phyloP scores from a whole-genome alignment of 2,797 vertebrate species.

The Gallinago nigripennis region DNA sequence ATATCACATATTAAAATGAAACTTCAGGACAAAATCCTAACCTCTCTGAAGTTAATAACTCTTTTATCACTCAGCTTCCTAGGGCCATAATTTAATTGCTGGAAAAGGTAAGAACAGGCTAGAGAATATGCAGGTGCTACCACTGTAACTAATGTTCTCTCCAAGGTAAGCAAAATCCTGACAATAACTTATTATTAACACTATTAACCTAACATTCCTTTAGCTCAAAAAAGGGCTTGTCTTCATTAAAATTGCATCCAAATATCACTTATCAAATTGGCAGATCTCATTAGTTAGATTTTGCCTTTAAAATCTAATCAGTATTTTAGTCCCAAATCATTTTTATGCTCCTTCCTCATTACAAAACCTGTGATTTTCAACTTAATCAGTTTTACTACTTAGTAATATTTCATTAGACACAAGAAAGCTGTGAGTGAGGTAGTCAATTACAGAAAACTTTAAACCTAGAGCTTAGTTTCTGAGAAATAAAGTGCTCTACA shows the following conservation, averaged over 20 bases:
- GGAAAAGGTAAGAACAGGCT: not conserved
- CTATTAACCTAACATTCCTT: not conserved
- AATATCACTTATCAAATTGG: conserved; percentile 24
- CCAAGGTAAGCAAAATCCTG: conserved; percentile 28
- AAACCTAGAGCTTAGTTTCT: not conserved
- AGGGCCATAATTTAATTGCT: not conserved
- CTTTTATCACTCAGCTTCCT: not conserved
- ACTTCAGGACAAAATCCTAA: not conserved
- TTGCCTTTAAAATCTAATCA: conserved; percentile 43
- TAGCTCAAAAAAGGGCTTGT: not conserved
- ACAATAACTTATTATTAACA: conserved; percentile 11
- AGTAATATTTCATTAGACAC: conserved; percentile 23
- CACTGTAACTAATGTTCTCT: not conserved
- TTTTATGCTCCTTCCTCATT: conserved; percentile 31
- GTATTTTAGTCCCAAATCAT: conserved; percentile 15
- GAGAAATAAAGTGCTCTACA: not conserved
- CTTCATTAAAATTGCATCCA: conserved; percentile 21
- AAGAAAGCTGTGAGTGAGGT: not conserved
- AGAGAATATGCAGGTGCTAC: not conserved
- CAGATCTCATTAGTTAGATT: conserved; percentile 45
- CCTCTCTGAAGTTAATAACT: not conserved
- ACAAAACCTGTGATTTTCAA: conserved; percentile 38
- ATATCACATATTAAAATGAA: not conserved
- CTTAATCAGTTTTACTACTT: conserved; percentile 24
- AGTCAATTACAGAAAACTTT: not conserved